Conservation (phyloP, 2,888 invertebrate species). For the Monoplex corrugatus region DNA sequence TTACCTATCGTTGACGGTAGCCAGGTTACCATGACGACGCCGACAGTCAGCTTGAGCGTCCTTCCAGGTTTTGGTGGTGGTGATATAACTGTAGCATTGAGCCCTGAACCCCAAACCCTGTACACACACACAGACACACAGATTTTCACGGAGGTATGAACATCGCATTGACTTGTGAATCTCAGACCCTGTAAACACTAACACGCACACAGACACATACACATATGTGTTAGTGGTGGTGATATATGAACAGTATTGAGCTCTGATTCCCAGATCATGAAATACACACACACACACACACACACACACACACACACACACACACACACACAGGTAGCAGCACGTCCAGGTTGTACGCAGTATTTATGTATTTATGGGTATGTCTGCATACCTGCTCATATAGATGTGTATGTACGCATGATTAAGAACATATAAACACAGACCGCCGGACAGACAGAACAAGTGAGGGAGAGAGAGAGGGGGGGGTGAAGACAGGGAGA, state of each 20-base stretch:
- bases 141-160: not conserved
- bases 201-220: not conserved
- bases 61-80: conserved; percentile 54
- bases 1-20: conserved; percentile 67
- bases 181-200: not conserved
- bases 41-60: conserved; percentile 61
- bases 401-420: too few relatives aligned
- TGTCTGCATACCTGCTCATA: too few relatives aligned
- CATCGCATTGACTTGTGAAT: not conserved
- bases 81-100: conserved; percentile 62
- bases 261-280: not conserved
- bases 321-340: not conserved
- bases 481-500: not conserved
- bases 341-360: too few relatives aligned
- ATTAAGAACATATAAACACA: not conserved
- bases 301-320: conserved; percentile 10
- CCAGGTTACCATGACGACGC: conserved; percentile 62
- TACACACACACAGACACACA: not conserved
- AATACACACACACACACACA: not conserved
- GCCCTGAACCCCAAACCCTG: conserved; percentile 62
- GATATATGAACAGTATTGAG: not conserved
- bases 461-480: not conserved
- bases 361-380: not conserved
- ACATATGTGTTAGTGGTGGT: too few relatives aligned
- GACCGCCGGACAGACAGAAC: not conserved